These are phyloP conservation scores for Falco cherrug DNA, from an alignment of 2,797 vertebrate species.

Conservation along the genomic window DNA sequence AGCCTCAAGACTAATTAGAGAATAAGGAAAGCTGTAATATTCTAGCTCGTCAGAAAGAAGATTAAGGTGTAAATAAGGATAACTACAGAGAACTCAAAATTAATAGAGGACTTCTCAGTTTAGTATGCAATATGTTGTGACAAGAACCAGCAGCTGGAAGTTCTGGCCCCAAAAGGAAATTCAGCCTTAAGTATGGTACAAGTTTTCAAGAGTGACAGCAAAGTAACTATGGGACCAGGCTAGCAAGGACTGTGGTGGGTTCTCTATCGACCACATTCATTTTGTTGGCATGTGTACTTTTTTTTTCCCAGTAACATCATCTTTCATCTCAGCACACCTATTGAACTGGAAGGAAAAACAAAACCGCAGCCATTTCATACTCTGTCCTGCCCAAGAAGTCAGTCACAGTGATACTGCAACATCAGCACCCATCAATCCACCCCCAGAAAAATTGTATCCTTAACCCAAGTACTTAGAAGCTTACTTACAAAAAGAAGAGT, in stretches of 20 bases:
- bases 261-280: not conserved
- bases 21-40: not conserved
- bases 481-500: not conserved
- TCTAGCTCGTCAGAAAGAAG: not conserved
- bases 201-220: not conserved
- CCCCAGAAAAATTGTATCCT: not conserved
- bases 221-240: not conserved
- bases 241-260: not conserved
- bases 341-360: not conserved
- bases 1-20: not conserved
- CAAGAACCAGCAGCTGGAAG: not conserved
- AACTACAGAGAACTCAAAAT: not conserved
- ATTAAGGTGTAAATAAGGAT: not conserved
- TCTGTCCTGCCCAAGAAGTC: not conserved
- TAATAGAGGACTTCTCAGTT: not conserved
- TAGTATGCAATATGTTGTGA: not conserved
- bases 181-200: not conserved
- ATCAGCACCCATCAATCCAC: not conserved
- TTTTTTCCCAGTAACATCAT: not conserved
- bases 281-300: not conserved
- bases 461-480: not conserved
- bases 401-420: not conserved
- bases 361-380: rapidly evolving
- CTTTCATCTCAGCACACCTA: not conserved
- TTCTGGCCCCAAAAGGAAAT: not conserved